Evolutionary conservation across 2,113 vertebrate genomes (phyloP).

Genomic region (Nothoprocta pentlandii): DNA sequence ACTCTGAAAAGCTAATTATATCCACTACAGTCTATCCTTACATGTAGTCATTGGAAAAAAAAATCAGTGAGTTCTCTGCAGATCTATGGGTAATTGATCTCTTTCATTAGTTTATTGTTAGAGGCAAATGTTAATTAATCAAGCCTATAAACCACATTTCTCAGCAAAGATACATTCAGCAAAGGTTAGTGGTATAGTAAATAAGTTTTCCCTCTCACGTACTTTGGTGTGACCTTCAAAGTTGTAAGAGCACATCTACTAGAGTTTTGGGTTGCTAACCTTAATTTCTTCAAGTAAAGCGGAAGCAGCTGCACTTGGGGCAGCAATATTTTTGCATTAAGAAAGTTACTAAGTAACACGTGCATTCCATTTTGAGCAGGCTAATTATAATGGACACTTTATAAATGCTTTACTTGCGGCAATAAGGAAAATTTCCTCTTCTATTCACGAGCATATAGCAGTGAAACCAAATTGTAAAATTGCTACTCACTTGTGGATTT

Average conservation of each 20-base stretch:
- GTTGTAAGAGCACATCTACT: background rate
- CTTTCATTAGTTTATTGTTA: background rate
- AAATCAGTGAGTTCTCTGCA: background rate
- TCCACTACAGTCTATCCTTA: background rate
- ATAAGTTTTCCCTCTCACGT: background rate
- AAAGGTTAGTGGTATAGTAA: background rate
- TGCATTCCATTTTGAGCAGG: background rate
- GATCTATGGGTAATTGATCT: background rate
- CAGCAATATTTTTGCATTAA: constrained; percentile 5
- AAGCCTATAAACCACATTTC: background rate
- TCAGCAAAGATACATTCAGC: background rate
- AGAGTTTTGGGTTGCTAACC: background rate
- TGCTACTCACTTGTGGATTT: background rate
- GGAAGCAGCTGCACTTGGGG: background rate
- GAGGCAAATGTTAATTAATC: background rate
- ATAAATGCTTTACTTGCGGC: background rate
- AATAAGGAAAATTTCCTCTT: background rate
- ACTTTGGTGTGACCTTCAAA: background rate
- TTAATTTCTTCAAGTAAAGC: background rate
- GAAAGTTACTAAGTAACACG: background rate
- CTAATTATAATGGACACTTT: background rate
- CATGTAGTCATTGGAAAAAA: background rate
- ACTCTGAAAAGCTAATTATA: background rate
- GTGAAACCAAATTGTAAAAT: background rate
- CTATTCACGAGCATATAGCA: background rate